These are phyloP conservation scores for Heliconius nattereri DNA, from an alignment of 1,140 invertebrate species.

Conservation along the genomic window DNA sequence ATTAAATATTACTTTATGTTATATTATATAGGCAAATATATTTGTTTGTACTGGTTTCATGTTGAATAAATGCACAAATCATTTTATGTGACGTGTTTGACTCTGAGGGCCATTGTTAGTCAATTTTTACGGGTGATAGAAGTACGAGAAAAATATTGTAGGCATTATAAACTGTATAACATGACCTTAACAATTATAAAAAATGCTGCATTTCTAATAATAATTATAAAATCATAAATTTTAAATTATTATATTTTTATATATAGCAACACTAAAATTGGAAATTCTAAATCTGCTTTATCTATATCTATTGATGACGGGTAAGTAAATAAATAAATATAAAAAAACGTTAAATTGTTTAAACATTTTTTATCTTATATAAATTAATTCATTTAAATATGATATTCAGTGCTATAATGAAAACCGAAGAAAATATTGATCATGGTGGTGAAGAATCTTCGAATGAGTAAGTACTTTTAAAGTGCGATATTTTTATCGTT, in stretches of 20 bases:
- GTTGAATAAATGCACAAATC: no score
- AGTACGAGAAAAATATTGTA: no score
- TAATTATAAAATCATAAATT: no score
- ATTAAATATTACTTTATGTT: no score
- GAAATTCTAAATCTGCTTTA: conserved; percentile 38
- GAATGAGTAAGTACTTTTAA: conserved; percentile 49
- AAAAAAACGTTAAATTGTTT: neutral
- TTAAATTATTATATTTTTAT: conserved; percentile 29
- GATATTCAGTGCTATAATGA: conserved; percentile 13
- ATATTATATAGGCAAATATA: no score
- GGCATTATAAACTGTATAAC: no score
- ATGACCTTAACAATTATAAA: no score
- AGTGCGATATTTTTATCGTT: neutral
- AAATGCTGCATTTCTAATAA: no score
- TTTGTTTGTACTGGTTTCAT: no score
- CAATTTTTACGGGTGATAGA: no score
- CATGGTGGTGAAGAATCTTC: conserved; percentile 20
- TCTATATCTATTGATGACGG: conserved; percentile 38
- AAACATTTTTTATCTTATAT: neutral
- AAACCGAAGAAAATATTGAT: conserved; percentile 16
- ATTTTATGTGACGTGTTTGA: no score
- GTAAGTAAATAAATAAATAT: conserved; percentile 27
- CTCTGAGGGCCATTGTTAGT: no score
- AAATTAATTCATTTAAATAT: neutral
- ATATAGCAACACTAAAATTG: conserved; percentile 42